Evolutionary conservation across 1,140 invertebrate genomes (phyloP), one percentile per base, ranked within the genome.

Genomic region (Heliconius eleuchia): DNA sequence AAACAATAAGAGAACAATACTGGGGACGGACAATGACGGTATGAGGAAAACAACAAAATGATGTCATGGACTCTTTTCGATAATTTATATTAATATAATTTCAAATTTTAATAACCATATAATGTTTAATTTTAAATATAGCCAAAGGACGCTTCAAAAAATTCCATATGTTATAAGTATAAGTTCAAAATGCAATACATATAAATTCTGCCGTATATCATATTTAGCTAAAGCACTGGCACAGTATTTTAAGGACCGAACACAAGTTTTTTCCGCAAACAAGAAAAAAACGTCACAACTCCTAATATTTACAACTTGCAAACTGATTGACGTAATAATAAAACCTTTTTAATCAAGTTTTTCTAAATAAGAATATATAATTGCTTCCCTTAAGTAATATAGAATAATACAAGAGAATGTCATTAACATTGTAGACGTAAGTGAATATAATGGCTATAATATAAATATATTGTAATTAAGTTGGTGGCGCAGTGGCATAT

Each of bases 1-100:
- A 60, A 66, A 66, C 60, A 66, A 66, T 66, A 27, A n/a, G 60
- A 27, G 60, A 66, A 66, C 60, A 66, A 66, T 66, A 66, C 60
- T 30, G 60, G 23, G 23, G 23, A n/a, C 60, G 60, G 60, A 66
- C 60, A 66, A 66, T 66, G 60, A 66, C 27, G 60, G 60, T 11
- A 66, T 8, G 60, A 66, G 60, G 60, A 66, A 66, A 66, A 66
- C 60, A 66, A 66, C 27, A 66, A 27, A 66, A 66, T 66, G 60
- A 66, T 66, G 60, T 66, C 60, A 66, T 16, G 60, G 23, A 66
- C 60, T 27, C 23, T 9, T 66, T 66, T 66, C 23, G 60, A 66
- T 66, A 13, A 9, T 27, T 66, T 66, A 66, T 66, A 27, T 11
- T 11, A 66, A 66, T 66, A 66, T 66, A 30, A 27, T 30, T 66